Evolutionary conservation across 2,797 vertebrate genomes (phyloP).

Genomic region (Tiaroga cobitis): DNA sequence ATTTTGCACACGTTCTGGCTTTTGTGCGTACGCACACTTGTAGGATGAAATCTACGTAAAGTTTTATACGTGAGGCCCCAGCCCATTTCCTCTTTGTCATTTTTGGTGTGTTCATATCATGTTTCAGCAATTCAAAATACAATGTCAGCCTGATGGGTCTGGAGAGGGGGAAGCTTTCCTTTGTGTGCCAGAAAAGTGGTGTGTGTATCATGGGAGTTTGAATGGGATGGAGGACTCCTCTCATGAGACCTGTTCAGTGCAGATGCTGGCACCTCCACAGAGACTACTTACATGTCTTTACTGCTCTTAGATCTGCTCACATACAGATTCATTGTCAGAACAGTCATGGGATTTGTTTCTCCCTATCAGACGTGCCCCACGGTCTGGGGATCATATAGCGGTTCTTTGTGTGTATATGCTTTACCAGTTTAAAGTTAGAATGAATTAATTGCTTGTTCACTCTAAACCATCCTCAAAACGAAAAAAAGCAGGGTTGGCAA

Average conservation of each 20-base stretch:
- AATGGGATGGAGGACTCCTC: background rate
- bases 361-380: background rate
- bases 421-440: background rate
- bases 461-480: background rate
- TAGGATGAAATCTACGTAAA: background rate
- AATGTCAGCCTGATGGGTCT: background rate
- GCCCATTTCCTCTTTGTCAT: background rate
- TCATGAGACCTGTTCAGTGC: slow-evolving; percentile 17
- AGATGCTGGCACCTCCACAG: slow-evolving; percentile 10
- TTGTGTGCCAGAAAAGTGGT: slow-evolving; percentile 14
- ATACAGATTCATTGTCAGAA: slow-evolving; percentile 15
- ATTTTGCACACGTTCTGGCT: background rate
- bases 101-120: background rate
- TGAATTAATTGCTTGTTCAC: background rate
- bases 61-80: background rate
- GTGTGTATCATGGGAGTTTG: slow-evolving; percentile 14
- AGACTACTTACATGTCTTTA: background rate
- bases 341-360: slow-evolving; percentile 28
- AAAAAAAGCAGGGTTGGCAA: background rate
- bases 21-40: background rate
- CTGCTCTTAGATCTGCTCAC: slow-evolving; percentile 15
- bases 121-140: background rate
- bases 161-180: background rate
- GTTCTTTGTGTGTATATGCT: slow-evolving; percentile 5
- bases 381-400: background rate